Base-by-base conservation (phyloP, 2,888 invertebrate species). In the Chrysolina haemoptera region DNA sequence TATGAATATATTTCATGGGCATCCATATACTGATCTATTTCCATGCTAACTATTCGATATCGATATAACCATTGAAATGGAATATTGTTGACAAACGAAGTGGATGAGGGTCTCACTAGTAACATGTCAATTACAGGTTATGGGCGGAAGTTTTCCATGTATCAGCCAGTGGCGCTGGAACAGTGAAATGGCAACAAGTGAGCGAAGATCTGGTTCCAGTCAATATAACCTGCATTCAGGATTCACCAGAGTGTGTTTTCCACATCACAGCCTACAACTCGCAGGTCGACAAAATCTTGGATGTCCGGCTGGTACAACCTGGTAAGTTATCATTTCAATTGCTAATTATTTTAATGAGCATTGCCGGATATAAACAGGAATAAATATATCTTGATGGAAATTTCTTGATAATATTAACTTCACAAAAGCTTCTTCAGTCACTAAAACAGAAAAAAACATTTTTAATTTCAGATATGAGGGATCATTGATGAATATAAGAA, bases 81-180 rank as follows among this genome's bases (percentile, higher is more conserved):
- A 35, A 35, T 35, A 8, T 35, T 8, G 35, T 35, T 35, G 35
- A 35, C 35, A 8, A 35, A 35, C 8, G 35, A 3, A 35, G 35
- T 35, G 4, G 8, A 43, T n/a, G 16, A 48, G 48, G 35, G 20
- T 20, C 20, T 4, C 16, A n/a, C 14, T 22, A 16, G 20, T 16
- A 20, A 8, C 4, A 10, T 68, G 73, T 73, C 73, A 55, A 43
- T 74, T 90, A 84, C 91, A 96, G 98, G 91, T 91, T 98, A 87
- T 98, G 98, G 98, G 98, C 98, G 82, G 98, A 98, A 90, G 98
- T 98, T 85, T 98, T 98, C 90, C 97, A 98, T 89, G 98, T 98
- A 86, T 96, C 96, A 83, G 96, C 97, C 69, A 96, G 95, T 85
- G 96, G 96, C 78, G 94, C 95, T 80, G 96, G 97, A 85, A 95